Base-by-base conservation (phyloP, 2,888 invertebrate genomes). In the Chaetoderma sp. region DNA sequence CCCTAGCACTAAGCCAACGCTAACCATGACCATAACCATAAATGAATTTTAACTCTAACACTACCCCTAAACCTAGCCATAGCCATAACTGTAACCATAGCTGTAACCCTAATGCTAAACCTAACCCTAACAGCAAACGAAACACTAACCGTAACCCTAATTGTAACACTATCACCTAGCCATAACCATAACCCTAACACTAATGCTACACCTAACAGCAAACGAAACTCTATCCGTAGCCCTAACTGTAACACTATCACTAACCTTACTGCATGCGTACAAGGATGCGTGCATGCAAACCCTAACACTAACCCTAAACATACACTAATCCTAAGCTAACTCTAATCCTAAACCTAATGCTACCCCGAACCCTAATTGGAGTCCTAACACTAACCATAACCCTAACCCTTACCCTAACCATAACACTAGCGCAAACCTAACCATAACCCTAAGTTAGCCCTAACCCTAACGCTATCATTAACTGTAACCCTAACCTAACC, bases 391-490 rank as follows among this genome's bases (percentile, higher is more conserved):
- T 47, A 10, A 47, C 47, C 47, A 18, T 47, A 10, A 47, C 47
- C 47, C 47, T 47, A 10, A 47, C 47, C 47, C 47, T 47, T 21
- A 47, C 47, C 47, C 8, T 47, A 47, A 47, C 47, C 8, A 10
- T 47, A 47, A 47, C 47, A 18, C 47, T 47, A 10, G 23, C 67
- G 57, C 23, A 10, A 47, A 18, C 47, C 10, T 47, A 47, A 47
- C 47, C 47, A 18, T 47, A 47, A 47, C 47, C 47, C 47, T 47
- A 47, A 47, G 6, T 23, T 23, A 18, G 10, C 47, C 47, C 57
- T 60, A 64, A 58, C 61, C 64, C 57, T 60, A 60, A 60, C 60
- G 56, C 60, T 59, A 66, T 62, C 66, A 62, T 58, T 62, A 63
- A 57, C n/a, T n/a, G 21, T 23, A 21, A 10, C n/a, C 8, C 47